phyloP scores from a whole-genome alignment of 2,797 vertebrate species.

The Cyprinella venusta region DNA sequence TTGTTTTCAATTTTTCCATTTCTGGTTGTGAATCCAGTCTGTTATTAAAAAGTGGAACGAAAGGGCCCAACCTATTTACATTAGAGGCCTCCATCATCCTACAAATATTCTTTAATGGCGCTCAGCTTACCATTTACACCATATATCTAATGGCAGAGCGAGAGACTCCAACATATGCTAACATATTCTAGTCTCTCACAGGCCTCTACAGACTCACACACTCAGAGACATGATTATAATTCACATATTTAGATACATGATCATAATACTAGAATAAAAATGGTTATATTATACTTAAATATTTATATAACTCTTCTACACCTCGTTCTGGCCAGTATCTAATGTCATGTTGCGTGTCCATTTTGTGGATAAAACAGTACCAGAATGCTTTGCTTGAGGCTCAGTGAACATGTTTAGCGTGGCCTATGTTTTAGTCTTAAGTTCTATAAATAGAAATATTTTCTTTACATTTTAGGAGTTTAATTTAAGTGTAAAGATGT shows the following conservation, averaged over 20 bases:
- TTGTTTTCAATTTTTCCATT: background rate
- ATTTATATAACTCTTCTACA: background rate
- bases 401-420: background rate
- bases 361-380: background rate
- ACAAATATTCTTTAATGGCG: background rate
- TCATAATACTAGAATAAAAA: too few species aligned
- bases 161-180: background rate
- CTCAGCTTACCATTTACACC: background rate
- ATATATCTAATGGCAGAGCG: background rate
- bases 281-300: too few species aligned
- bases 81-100: background rate
- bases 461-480: background rate
- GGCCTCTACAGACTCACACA: background rate
- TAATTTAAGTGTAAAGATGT: background rate
- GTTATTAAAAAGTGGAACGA: background rate
- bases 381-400: background rate
- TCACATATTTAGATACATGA: too few species aligned
- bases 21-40: background rate
- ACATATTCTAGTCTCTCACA: background rate
- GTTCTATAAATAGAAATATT: background rate
- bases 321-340: background rate
- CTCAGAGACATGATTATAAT: too few species aligned
- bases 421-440: background rate
- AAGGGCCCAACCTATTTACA: background rate
- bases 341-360: background rate